phyloP scores from a whole-genome alignment of 2,113 vertebrate genomes.

The Grammomys dolichurus region DNA sequence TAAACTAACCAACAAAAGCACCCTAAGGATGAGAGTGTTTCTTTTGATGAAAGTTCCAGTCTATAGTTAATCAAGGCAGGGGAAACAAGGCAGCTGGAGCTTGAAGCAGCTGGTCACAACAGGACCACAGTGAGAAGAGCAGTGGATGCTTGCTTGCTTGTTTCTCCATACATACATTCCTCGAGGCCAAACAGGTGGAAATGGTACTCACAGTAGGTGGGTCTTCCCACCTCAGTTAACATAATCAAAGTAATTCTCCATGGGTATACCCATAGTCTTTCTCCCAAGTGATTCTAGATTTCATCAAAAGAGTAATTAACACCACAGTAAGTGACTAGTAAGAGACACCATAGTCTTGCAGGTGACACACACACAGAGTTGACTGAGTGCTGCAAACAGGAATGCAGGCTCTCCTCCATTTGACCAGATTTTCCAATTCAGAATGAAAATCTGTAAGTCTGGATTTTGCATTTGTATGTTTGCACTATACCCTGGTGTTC shows the following conservation, averaged over 20 bases:
- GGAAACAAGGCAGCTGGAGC: neutral
- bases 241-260: neutral
- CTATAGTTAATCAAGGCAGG: neutral
- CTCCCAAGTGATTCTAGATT: neutral
- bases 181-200: neutral
- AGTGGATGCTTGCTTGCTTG: neutral
- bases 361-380: rapidly evolving
- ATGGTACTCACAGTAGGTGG: neutral
- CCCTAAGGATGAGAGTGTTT: neutral
- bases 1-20: neutral
- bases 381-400: neutral
- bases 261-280: neutral
- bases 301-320: neutral
- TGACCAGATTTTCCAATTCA: neutral
- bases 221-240: neutral
- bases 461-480: neutral
- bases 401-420: neutral
- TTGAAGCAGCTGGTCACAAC: neutral
- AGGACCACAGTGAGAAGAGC: neutral
- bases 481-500: neutral
- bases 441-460: conserved; percentile 26
- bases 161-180: neutral
- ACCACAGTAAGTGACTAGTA: neutral
- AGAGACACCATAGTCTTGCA: rapidly evolving
- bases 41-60: neutral